Base-by-base conservation (phyloP, 2,797 vertebrate genomes). In the Acomys russatus region DNA sequence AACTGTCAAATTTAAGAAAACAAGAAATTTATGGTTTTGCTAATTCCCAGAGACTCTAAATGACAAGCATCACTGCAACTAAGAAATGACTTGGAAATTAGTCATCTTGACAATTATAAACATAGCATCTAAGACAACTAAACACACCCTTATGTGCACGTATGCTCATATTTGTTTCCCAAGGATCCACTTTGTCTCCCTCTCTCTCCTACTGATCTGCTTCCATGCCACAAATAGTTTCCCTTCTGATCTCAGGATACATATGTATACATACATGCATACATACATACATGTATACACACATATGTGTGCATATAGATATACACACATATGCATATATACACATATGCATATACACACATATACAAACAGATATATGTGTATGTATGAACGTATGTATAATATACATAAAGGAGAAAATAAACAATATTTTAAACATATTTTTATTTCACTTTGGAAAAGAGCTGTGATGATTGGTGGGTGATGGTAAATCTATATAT, bases 251-350 rank as follows among this genome's bases (percentile, higher is more conserved):
- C 49, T 64, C 20, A 76, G 28, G 1, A 76, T n/a, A 11, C 20
- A 33, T 4, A 7, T 6, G 0, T 3, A 0, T 4, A 28, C 9
- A 22, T 3, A 10, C 9, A 3, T 30, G 3, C n/a, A 23, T 3
- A 10, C 18, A 10, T 4, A 22, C 20, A 38, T 9, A 74, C 71
- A 74, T 44, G 3, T 44, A 44, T 44, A 14, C 12, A 56, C 12
- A 56, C 12, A 56, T 4, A 70, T 35, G 35, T 44, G 44, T 44
- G 44, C 44, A 44, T 44, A 44, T 44, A 44, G 44, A 44, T 44
- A 44, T 17, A 56, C 14, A 12, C 7, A 17, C 56, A 56, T 56
- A 56, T 3, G 14, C 14, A 12, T 14, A 56, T 56, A n/a, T n/a
- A n/a, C n/a, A n/a, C n/a, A n/a, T n/a, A n/a, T 44, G 44, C 4